Conservation (phyloP, 2,797 vertebrate genomes). For the Leptatherina wallacei region DNA sequence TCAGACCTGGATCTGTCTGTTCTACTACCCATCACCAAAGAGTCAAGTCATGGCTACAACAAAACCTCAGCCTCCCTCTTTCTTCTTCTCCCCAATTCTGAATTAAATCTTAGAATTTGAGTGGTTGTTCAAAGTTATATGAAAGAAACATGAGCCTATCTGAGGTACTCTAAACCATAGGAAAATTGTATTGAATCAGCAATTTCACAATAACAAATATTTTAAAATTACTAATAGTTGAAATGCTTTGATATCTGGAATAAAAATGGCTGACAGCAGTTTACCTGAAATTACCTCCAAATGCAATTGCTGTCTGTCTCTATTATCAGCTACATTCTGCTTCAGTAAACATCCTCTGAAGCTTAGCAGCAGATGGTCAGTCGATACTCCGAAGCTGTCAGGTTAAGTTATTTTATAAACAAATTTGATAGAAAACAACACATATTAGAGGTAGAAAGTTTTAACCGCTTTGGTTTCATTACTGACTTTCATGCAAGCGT, state of each 20-base stretch:
- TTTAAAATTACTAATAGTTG: constrained; percentile 20
- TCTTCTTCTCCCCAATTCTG: constrained; percentile 29
- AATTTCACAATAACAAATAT: constrained; percentile 18
- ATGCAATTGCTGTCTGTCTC: constrained; percentile 21
- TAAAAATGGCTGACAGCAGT: constrained; percentile 16
- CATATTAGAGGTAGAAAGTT: constrained; percentile 17
- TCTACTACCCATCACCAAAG: constrained; percentile 69
- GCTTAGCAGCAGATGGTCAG: constrained; percentile 22
- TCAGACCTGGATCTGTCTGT: constrained; percentile 81
- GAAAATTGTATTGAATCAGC: constrained; percentile 13
- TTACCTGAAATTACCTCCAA: constrained; percentile 18
- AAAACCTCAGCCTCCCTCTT: constrained; percentile 41
- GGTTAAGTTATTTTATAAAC: constrained; percentile 34
- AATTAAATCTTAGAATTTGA: constrained; percentile 33
- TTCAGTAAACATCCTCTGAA: constrained; percentile 34
- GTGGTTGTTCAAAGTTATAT: constrained; percentile 24
- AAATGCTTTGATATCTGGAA: constrained; percentile 14
- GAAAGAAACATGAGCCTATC: neutral
- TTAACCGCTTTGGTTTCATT: constrained; percentile 19
- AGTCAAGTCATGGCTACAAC: constrained; percentile 57
- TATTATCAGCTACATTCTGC: constrained; percentile 29
- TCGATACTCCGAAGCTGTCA: constrained; percentile 17
- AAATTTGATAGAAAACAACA: constrained; percentile 27
- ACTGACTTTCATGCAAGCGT: constrained; percentile 8
- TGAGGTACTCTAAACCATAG: neutral